phyloP scores from a whole-genome alignment of 2,888 invertebrate species.

The Quadroppia sp. region DNA sequence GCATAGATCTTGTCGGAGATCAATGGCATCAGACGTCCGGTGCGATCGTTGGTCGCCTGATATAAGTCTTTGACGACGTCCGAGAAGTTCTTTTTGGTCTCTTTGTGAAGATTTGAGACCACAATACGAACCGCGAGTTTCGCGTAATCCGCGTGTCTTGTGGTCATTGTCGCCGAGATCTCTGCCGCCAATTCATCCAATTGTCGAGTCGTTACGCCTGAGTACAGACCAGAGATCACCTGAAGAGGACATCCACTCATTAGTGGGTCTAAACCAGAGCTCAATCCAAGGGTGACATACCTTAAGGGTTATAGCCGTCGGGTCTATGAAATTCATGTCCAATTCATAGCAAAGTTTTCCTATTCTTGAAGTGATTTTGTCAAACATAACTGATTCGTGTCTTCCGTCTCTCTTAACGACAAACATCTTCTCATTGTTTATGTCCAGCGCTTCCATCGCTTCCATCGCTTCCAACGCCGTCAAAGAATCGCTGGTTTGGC shows the following conservation, averaged over 20 bases:
- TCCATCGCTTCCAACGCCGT: too few relatives aligned
- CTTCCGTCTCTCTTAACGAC: slow-evolving; percentile 66
- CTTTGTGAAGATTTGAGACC: slow-evolving; percentile 95
- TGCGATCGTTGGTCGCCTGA: slow-evolving; percentile 68
- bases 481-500: too few relatives aligned
- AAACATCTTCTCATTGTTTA: slow-evolving; percentile 27
- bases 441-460: too few relatives aligned
- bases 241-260: slow-evolving; percentile 59
- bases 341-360: slow-evolving; percentile 91
- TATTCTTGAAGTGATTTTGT: slow-evolving; percentile 95
- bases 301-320: slow-evolving; percentile 70
- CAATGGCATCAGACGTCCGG: slow-evolving; percentile 70
- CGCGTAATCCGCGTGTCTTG: slow-evolving; percentile 93
- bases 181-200: slow-evolving; percentile 97
- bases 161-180: slow-evolving; percentile 97
- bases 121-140: slow-evolving; percentile 70
- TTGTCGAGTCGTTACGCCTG: slow-evolving; percentile 94
- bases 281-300: neutral
- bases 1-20: slow-evolving; percentile 76
- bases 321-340: slow-evolving; percentile 93
- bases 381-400: slow-evolving; percentile 86
- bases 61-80: slow-evolving; percentile 87
- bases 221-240: slow-evolving; percentile 89
- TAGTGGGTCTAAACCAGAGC: slow-evolving; percentile 50
- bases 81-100: slow-evolving; percentile 77